Base-by-base conservation (phyloP, 2,888 invertebrate genomes). In the Creontiades dilutus region DNA sequence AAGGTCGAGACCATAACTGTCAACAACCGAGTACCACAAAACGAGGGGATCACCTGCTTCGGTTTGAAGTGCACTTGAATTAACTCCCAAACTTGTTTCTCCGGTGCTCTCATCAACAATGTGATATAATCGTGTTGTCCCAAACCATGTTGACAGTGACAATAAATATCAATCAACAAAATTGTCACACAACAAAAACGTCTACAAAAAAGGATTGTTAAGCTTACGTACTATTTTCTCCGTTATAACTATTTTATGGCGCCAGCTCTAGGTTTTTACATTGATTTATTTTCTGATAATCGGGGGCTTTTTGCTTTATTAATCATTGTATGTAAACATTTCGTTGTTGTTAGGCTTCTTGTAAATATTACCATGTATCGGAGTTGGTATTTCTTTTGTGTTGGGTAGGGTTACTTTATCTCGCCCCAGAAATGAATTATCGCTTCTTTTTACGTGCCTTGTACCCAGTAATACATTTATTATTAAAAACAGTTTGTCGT, bases 1-100 rank as follows among this genome's bases (percentile, higher is more conserved):
- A 90, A 84, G 13, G 37, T 68, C 46, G 81, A 82, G 19, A 90
- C 89, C 46, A 86, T 90, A 27, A 76, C 75, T 14, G 90, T 89
- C 28, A 28, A 57, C 28, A 28, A 28, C 52, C 47, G n/a, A n/a
- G n/a, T n/a, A n/a, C n/a, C n/a, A n/a, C n/a, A 82, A 1, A 37
- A 23, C 23, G 12, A 52, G 46, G 19, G 46, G 46, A 23, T n/a
- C 37, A 37, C 47, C 23, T n/a, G 27, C 23, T 86, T 75, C 86
- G 86, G 86, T 86, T 86, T 75, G 75, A 68, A 75, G 55, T 86
- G 86, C 27, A 37, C 28, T 27, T 68, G 11, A 68, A 11, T 27
- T 68, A 68, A 68, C 68, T 7, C 2, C 68, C 23, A 23, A 23
- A 61, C 16, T 9, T 52, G 3, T 52, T 2, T 7, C 52, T 12